Evolutionary conservation across 2,888 invertebrate genomes (phyloP).

Genomic region (Scotopteryx bipunctaria): DNA sequence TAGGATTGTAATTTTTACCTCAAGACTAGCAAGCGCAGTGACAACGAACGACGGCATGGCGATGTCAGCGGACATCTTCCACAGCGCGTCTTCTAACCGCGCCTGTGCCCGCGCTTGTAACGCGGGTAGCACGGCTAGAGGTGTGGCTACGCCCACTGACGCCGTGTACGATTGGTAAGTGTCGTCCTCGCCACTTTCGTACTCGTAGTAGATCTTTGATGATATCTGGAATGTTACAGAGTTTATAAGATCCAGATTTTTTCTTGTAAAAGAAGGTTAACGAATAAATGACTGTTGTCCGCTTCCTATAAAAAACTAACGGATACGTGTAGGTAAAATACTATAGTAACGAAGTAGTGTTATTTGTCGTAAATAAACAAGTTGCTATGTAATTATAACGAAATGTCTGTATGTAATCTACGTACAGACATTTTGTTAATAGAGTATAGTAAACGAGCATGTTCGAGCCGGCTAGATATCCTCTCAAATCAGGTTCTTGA

Average conservation of each 20-base stretch:
- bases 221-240: conserved; percentile 59
- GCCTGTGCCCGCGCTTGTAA: conserved; percentile 64
- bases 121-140: conserved; percentile 66
- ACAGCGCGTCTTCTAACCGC: conserved; percentile 67
- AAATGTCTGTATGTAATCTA: too few relatives aligned
- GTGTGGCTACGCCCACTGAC: conserved; percentile 66
- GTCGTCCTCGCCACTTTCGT: conserved; percentile 71
- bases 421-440: too few relatives aligned
- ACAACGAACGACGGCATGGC: conserved; percentile 74
- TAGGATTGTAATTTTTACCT: too few relatives aligned
- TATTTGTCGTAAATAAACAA: too few relatives aligned
- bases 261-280: background rate
- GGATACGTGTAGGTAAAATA: too few relatives aligned
- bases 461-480: too few relatives aligned
- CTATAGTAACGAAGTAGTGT: too few relatives aligned
- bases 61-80: conserved; percentile 73
- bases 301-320: too few relatives aligned
- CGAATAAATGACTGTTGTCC: too few relatives aligned
- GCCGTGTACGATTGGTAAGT: conserved; percentile 69
- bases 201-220: conserved; percentile 66
- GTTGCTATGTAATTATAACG: too few relatives aligned
- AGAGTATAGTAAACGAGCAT: too few relatives aligned
- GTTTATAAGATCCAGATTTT: background rate
- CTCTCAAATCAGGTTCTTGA: too few relatives aligned
- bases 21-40: conserved; percentile 67